Evolutionary conservation across 2,888 invertebrate species (phyloP).

Genomic region (Lypha dubia): DNA sequence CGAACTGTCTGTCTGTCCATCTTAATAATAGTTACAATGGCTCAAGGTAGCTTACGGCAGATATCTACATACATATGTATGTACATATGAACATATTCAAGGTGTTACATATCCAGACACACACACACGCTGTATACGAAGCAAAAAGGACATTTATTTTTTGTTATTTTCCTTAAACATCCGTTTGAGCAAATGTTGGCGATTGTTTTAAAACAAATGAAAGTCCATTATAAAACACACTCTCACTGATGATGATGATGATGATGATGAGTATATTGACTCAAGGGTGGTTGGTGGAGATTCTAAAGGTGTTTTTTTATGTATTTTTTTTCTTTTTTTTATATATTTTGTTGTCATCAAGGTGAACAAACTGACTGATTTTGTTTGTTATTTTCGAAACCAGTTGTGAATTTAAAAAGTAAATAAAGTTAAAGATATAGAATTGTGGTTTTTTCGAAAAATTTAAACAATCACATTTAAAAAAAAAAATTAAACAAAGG

Average conservation of each 20-base stretch:
- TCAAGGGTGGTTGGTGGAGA: slow-evolving; percentile 58
- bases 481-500: slow-evolving; percentile 22
- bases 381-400: slow-evolving; percentile 48
- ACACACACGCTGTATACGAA: slow-evolving; percentile 3
- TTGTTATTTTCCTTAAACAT: slow-evolving; percentile 52
- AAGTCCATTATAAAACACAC: slow-evolving; percentile 37
- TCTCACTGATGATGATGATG: slow-evolving; percentile 35
- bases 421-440: slow-evolving; percentile 47
- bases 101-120: slow-evolving; percentile 39
- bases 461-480: slow-evolving; percentile 35
- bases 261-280: slow-evolving; percentile 60
- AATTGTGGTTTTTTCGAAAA: slow-evolving; percentile 9
- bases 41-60: slow-evolving; percentile 55
- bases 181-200: slow-evolving; percentile 58
- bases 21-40: slow-evolving; percentile 46
- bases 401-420: slow-evolving; percentile 61
- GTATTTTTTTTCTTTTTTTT: slow-evolving; percentile 33
- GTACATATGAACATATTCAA: slow-evolving; percentile 20
- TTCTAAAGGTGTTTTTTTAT: slow-evolving; percentile 50
- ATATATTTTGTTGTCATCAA: slow-evolving; percentile 64
- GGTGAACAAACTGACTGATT: slow-evolving; percentile 66
- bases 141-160: slow-evolving; percentile 48
- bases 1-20: slow-evolving; percentile 27
- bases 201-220: slow-evolving; percentile 49
- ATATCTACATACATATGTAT: background rate